phyloP scores from a whole-genome alignment of 2,888 invertebrate genomes.

The Xestoiulus laeticollis region DNA sequence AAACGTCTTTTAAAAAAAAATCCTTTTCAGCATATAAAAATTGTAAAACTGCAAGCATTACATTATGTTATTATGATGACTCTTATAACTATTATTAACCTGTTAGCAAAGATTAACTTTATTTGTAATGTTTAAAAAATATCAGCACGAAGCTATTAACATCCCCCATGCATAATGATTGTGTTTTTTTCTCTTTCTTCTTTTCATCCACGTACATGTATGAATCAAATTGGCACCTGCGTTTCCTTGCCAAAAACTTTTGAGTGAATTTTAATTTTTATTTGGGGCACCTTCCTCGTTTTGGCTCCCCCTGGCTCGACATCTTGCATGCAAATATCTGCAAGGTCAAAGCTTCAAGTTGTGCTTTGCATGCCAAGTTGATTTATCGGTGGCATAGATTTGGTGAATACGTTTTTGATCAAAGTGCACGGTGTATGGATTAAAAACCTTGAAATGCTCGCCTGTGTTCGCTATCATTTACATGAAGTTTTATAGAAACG shows the following conservation, averaged over 20 bases:
- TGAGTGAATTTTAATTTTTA: slow-evolving; percentile 18
- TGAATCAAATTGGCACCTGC: slow-evolving; percentile 1
- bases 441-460: slow-evolving; percentile 39
- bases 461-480: slow-evolving; percentile 1
- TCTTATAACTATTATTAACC: neutral
- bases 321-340: slow-evolving; percentile 19
- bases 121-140: neutral
- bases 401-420: neutral
- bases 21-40: neutral
- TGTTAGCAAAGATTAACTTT: neutral
- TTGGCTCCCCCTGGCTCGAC: slow-evolving; percentile 11
- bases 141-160: neutral
- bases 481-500: neutral
- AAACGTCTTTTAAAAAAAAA: too few species aligned
- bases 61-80: neutral
- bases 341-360: slow-evolving; percentile 45
- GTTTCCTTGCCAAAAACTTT: slow-evolving; percentile 15
- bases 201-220: neutral
- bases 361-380: slow-evolving; percentile 45
- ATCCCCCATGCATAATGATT: neutral
- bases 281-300: slow-evolving; percentile 29
- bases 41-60: neutral
- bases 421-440: slow-evolving; percentile 20
- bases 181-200: neutral
- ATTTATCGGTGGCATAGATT: slow-evolving; percentile 47